Base-by-base conservation (phyloP, 2,113 vertebrate genomes). In the Silurus meridionalis region DNA sequence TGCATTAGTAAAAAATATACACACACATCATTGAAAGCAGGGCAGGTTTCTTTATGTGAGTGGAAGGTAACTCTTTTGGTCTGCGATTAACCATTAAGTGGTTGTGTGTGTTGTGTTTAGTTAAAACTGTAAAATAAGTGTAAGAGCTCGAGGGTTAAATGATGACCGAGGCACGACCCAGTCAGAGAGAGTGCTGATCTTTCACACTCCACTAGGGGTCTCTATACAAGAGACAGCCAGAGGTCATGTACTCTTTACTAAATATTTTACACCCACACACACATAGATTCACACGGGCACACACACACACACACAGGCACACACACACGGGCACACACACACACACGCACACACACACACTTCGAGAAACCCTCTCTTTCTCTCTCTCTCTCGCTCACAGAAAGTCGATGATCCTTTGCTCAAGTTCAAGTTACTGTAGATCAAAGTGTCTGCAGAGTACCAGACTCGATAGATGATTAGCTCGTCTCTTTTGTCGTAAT, bases 201-300 rank as follows among this genome's bases (percentile, higher is more conserved):
- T 61, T 77, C 57, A 61, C 46, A 50, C 69, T 75, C 83, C 83
- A 77, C 83, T 28, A 63, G 69, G 83, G 83, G 82, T 75, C 83
- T 84, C 69, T 84, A 37, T 75, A 46, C 21, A 37, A 77, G 74
- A 53, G 74, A 77, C 83, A 84, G 21, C 72, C 83, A 84, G 53
- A 63, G 82, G 64, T 83, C 83, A 84, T 37, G 28, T 37, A 37
- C 28, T 37, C 28, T 37, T 37, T 37, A 37, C 28, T 37, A 37
- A 37, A 37, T 37, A 37, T 37, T 37, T 37, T 37, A 75, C 10
- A 75, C 60, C 17, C 66, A 58, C 58, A 57, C 82, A 61, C 58
- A 84, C 53, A 81, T 60, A 64, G 8, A 50, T 66, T 37, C 25
- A 61, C 55, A 37, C n/a, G n/a, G n/a, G n/a, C 28, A 48, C 28